phyloP scores from a whole-genome alignment of 1,140 invertebrate species.

The Bombus pascuorum region DNA sequence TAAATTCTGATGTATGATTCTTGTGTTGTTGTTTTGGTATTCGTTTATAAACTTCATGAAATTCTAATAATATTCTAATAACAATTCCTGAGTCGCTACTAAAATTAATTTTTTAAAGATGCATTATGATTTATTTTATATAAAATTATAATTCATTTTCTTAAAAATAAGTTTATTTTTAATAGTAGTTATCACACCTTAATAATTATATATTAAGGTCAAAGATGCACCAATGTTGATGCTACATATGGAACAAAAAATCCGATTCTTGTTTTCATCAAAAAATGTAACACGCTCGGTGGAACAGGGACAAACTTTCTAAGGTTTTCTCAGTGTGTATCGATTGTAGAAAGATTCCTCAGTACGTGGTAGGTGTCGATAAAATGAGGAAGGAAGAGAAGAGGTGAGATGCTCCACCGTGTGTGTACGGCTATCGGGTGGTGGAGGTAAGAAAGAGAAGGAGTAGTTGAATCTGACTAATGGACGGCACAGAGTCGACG shows the following conservation, averaged over 20 bases:
- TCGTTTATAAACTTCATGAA: neutral
- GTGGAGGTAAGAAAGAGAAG: conserved; percentile 38
- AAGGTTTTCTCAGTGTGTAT: conserved; percentile 24
- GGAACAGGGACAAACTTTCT: conserved; percentile 43
- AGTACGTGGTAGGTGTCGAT: neutral
- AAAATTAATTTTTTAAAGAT: neutral
- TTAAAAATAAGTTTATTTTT: neutral
- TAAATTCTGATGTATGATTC: neutral
- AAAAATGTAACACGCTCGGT: neutral
- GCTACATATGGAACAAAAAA: neutral
- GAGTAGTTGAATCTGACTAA: conserved; percentile 53
- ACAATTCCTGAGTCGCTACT: neutral
- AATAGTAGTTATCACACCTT: neutral
- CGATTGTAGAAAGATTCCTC: conserved; percentile 26
- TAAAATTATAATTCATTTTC: neutral
- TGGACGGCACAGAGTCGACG: conserved; percentile 57
- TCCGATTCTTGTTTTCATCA: neutral
- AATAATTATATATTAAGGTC: too few relatives aligned
- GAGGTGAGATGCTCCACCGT: neutral
- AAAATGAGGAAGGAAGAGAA: conserved; percentile 31
- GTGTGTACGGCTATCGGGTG: conserved; percentile 6
- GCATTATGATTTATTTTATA: neutral
- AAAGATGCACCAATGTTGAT: neutral
- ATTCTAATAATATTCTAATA: neutral
- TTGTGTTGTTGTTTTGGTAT: neutral